phyloP scores from a whole-genome alignment of 2,888 invertebrate species.

The Oscheius sp. region DNA sequence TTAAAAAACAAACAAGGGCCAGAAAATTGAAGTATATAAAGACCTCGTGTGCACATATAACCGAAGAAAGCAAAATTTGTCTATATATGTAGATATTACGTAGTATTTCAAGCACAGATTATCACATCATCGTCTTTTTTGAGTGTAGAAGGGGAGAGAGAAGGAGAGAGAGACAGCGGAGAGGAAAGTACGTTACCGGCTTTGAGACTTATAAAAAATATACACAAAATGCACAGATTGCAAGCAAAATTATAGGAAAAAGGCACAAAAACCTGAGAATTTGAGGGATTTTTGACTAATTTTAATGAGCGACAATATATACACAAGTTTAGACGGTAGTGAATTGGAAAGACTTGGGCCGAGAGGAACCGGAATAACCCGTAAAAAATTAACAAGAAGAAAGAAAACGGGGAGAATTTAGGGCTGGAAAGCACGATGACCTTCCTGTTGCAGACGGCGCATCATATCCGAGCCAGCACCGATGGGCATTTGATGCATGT shows the following conservation, averaged over 20 bases:
- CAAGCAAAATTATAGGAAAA: neutral
- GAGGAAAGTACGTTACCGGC: too few relatives aligned
- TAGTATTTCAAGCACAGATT: too few relatives aligned
- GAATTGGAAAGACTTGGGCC: neutral
- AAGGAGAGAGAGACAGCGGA: too few relatives aligned
- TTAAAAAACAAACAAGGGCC: too few relatives aligned
- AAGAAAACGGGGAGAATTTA: neutral
- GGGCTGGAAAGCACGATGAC: slow-evolving; percentile 24
- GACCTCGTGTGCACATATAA: too few relatives aligned
- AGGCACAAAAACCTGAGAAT: slow-evolving; percentile 34
- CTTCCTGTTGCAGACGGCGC: slow-evolving; percentile 41
- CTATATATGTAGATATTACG: too few relatives aligned
- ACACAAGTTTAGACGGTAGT: neutral
- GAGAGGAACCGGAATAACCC: slow-evolving; percentile 26
- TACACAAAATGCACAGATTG: neutral
- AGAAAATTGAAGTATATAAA: too few relatives aligned
- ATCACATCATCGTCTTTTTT: too few relatives aligned
- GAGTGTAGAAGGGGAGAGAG: too few relatives aligned
- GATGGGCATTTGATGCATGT: slow-evolving; percentile 16
- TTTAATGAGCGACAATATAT: slow-evolving; percentile 14
- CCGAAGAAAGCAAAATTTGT: too few relatives aligned
- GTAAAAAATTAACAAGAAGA: slow-evolving; percentile 8
- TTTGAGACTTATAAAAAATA: neutral
- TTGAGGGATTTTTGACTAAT: neutral
- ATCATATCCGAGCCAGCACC: slow-evolving; percentile 40